These are phyloP conservation scores for Eulithis prunata DNA, from an alignment of 2,888 invertebrate genomes.

Conservation along the genomic window DNA sequence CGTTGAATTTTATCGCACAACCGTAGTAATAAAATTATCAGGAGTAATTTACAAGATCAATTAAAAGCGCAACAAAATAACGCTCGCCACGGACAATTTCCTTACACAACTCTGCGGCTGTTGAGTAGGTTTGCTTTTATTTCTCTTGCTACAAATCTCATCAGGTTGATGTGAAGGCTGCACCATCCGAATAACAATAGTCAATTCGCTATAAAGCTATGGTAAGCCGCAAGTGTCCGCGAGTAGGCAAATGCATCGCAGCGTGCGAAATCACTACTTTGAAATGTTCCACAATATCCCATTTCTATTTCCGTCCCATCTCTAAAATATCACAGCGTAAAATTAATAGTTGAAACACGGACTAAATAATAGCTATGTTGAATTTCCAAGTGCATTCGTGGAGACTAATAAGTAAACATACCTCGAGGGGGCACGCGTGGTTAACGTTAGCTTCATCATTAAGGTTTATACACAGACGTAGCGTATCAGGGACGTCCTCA, in stretches of 20 bases:
- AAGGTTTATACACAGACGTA: conserved; percentile 7
- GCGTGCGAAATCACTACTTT: conserved; percentile 50
- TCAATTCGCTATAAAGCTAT: conserved; percentile 50
- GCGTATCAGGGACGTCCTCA: conserved; percentile 5
- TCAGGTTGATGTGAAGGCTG: conserved; percentile 15
- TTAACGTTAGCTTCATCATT: conserved; percentile 67
- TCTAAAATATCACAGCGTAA: conserved; percentile 44
- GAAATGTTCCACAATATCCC: conserved; percentile 52
- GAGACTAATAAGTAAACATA: conserved; percentile 53
- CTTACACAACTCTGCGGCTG: conserved; percentile 10
- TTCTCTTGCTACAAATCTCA: conserved; percentile 16
- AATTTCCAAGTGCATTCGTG: conserved; percentile 36
- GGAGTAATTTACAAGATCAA: conserved; percentile 61
- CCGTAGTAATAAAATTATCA: conserved; percentile 70
- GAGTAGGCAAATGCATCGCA: conserved; percentile 48
- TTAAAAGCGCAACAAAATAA: conserved; percentile 42
- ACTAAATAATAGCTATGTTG: conserved; percentile 28
- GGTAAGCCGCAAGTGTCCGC: conserved; percentile 48
- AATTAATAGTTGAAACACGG: conserved; percentile 43
- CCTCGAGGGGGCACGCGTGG: conserved; percentile 54
- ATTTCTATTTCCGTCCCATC: conserved; percentile 48
- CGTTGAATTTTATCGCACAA: conserved; percentile 73
- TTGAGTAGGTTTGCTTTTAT: neutral
- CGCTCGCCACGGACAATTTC: conserved; percentile 18
- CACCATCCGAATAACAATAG: conserved; percentile 44